Evolutionary conservation across 1,140 invertebrate species (phyloP).

Genomic region (Brachionus sp.): DNA sequence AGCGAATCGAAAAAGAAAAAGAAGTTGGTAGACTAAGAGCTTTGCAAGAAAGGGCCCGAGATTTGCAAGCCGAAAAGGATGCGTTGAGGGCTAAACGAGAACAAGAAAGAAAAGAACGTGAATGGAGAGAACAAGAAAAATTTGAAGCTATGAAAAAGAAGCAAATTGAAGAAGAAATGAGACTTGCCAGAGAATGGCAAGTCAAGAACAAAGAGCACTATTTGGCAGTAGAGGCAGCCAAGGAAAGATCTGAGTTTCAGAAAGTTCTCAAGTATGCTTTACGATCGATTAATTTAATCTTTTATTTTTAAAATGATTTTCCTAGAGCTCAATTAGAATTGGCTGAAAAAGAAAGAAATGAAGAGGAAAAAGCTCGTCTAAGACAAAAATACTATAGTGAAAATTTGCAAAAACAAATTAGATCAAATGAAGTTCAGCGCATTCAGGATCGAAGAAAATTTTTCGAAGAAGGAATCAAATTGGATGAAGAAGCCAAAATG

Average conservation of each 20-base stretch:
- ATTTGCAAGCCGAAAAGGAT: constrained; percentile 59
- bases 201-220: constrained; percentile 58
- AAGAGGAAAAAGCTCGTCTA: constrained; percentile 51
- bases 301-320: constrained; percentile 16
- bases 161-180: constrained; percentile 54
- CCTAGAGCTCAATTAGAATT: constrained; percentile 59
- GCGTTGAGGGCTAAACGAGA: constrained; percentile 58
- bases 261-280: constrained; percentile 54
- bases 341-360: constrained; percentile 56
- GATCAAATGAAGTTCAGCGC: constrained; percentile 56
- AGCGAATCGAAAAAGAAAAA: constrained; percentile 59
- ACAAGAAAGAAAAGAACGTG: constrained; percentile 58
- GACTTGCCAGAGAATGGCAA: constrained; percentile 55
- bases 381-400: constrained; percentile 52
- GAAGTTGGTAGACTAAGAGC: constrained; percentile 56
- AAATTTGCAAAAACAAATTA: constrained; percentile 57
- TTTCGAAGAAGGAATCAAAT: constrained; percentile 59
- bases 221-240: constrained; percentile 59
- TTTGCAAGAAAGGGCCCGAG: constrained; percentile 57
- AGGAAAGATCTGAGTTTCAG: constrained; percentile 59
- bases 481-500: constrained; percentile 57
- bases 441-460: constrained; percentile 55
- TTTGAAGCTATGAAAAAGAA: constrained; percentile 55
- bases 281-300: background rate
- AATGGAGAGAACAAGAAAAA: constrained; percentile 60